Evolutionary conservation across 2,113 vertebrate genomes (phyloP), one percentile per base, ranked within the genome.

Genomic region (Prionailurus viverrinus): DNA sequence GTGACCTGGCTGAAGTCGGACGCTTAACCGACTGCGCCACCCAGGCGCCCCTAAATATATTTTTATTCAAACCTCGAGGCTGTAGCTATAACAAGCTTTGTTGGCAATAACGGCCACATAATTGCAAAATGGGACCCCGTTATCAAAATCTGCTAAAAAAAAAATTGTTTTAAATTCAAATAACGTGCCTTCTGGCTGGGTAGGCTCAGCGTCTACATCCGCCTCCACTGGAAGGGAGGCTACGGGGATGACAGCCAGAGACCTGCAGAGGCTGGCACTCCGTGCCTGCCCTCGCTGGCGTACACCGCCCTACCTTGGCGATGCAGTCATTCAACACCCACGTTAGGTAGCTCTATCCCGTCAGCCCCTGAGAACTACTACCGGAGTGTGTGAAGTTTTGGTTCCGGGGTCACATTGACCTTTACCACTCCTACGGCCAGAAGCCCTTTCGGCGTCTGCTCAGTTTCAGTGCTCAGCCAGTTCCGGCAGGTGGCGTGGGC

Each of bases 261-360:
- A 16, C n/a, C 5, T 0, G 6, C 13, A 4, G 18, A 6, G 7
- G 2, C 12, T 21, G 1, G 4, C 7, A 5, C 33, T 25, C 10
- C 21, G 25, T n/a, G 0, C 31, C 45, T 8, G 1, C 39, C 5
- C 39, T 51, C 11, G 1, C 2, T 13, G 58, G 45, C 31, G 5
- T 8, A 1, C 9, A 10, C 7, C 0, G 4, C 1, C 12, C 0
- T 1, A n/a, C 15, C 11, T 61, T 12, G 7, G 4, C 3, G 0
- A 6, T 10, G 4, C 14, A 25, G 10, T 36, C 11, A 4, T 5
- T 2, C 1, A 3, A 0, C 3, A 15, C 3, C 19, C 0, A 1
- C 2, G 10, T 2, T 0, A 0, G 11, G 2, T 2, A 0, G 3
- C 3, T 18, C 23, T 5, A 5, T 41, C 29, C 33, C 88, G 6